Base-by-base conservation (phyloP, 2,888 invertebrate genomes). In the Andrena camellia region DNA sequence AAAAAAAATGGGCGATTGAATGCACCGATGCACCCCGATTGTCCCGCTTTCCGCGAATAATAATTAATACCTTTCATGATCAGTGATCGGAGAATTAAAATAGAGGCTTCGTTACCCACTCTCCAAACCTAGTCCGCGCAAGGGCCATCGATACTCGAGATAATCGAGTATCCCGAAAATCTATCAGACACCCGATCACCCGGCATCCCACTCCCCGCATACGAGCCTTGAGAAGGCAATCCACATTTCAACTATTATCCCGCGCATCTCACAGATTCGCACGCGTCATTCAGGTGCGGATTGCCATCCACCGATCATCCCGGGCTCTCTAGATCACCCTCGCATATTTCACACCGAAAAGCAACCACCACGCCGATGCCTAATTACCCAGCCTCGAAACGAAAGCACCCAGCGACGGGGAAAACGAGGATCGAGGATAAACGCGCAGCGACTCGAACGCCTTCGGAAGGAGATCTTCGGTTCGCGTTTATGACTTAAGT, bases 401-500 rank as follows among this genome's bases (percentile, higher is more conserved):
- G 33, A 60, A 33, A 23, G 33, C 62, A 8, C 2, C 33, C 33
- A 20, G 62, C 8, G 10, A n/a, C n/a, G 33, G 3, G 29, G 35
- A 6, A n/a, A 69, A 69, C 26, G 35, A 35, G 42, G 59, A 59
- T 10, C 42, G 69, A 13, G 31, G 8, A 26, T 8, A 26, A 57
- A 31, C 60, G n/a, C 10, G 20, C 23, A 1, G 50, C 8, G 31
- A 50, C 33, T 35, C 35, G 33, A 35, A 29, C 23, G 66, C 3
- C 26, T 10, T n/a, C 13, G 54, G 54, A 26, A 52, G 13, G 26
- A 35, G 35, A 62, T 54, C 48, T 13, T 26, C 20, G 42, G 2
- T 2, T 54, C 29, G 62, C 26, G 20, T 78, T 81, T 72, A 78
- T 68, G 79, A 74, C 64, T 64, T 66, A 80, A 82, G 70, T 80